These are phyloP conservation scores for Pristionchus japonicus DNA, from an alignment of 2,888 invertebrate species.

Conservation along the genomic window DNA sequence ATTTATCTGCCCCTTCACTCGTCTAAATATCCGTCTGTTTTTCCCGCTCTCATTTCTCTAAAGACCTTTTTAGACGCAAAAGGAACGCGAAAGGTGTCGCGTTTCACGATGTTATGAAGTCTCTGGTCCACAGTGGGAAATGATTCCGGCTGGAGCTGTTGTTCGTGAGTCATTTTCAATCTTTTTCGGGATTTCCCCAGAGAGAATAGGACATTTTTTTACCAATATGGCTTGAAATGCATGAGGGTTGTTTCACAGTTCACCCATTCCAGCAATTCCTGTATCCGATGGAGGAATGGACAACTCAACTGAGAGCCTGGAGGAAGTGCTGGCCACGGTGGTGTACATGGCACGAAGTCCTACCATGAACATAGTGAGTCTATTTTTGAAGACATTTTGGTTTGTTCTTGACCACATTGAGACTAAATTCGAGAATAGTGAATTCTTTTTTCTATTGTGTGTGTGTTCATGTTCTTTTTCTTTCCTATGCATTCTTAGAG, in stretches of 20 bases:
- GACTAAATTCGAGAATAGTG: too few relatives aligned
- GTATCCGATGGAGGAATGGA: background rate
- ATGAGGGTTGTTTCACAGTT: too few relatives aligned
- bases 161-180: background rate
- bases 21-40: background rate
- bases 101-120: background rate
- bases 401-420: too few relatives aligned
- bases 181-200: too few relatives aligned
- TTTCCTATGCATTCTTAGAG: too few relatives aligned
- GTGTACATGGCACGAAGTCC: background rate
- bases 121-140: background rate
- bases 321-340: background rate
- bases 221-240: too few relatives aligned
- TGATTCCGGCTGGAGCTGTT: background rate
- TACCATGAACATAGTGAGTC: background rate
- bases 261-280: background rate
- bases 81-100: background rate
- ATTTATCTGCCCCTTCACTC: background rate
- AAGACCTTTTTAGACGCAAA: too few relatives aligned
- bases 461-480: too few relatives aligned
- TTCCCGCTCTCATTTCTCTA: background rate
- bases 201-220: too few relatives aligned
- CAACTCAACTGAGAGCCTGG: background rate
- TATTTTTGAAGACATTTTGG: too few relatives aligned
- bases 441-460: too few relatives aligned